Evolutionary conservation across 1,140 invertebrate species (phyloP).

Genomic region (Ips typographus): DNA sequence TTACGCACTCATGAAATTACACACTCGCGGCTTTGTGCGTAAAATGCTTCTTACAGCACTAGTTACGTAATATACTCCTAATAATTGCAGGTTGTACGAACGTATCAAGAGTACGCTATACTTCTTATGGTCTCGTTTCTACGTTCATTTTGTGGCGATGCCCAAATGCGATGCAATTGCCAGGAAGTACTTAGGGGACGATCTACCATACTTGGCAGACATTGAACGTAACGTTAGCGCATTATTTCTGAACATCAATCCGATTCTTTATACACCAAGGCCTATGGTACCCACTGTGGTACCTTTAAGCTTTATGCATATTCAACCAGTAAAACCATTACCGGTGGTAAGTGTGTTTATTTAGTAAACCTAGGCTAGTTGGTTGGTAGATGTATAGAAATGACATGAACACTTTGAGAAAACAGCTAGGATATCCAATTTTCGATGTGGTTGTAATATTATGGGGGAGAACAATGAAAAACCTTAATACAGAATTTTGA

Average conservation of each 20-base stretch:
- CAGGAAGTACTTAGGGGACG: conserved; percentile 51
- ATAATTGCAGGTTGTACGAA: conserved; percentile 27
- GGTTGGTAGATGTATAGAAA: neutral
- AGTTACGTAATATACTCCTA: too few species aligned
- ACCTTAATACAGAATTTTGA: too few species aligned
- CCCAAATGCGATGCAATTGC: conserved; percentile 45
- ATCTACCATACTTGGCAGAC: conserved; percentile 53
- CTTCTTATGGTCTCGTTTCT: conserved; percentile 40
- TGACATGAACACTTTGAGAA: too few species aligned
- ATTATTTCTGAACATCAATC: conserved; percentile 56
- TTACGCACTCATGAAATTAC: too few species aligned
- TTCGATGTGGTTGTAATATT: too few species aligned
- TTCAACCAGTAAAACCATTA: conserved; percentile 49
- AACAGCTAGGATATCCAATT: too few species aligned
- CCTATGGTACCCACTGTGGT: conserved; percentile 55
- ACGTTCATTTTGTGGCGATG: conserved; percentile 38
- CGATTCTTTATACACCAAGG: conserved; percentile 51
- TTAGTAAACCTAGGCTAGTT: conserved; percentile 36
- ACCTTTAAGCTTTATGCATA: conserved; percentile 55
- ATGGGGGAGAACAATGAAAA: too few species aligned
- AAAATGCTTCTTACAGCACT: too few species aligned
- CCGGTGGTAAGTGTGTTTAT: conserved; percentile 37
- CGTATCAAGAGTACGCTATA: conserved; percentile 35
- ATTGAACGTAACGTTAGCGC: conserved; percentile 55
- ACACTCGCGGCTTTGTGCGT: too few species aligned